Conservation (phyloP, 2,888 invertebrate genomes). For the Heliconius hortense region DNA sequence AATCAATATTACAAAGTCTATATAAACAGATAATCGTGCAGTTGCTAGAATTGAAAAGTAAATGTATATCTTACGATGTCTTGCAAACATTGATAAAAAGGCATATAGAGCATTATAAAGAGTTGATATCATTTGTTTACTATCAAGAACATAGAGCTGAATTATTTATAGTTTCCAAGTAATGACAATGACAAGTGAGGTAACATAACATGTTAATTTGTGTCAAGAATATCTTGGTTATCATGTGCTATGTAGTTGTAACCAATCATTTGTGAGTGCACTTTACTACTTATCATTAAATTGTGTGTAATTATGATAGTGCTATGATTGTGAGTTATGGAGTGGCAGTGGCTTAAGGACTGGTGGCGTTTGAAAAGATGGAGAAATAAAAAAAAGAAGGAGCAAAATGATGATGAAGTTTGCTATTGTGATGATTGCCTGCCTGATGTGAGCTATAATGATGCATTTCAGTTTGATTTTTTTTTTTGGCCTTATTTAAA, state of each 20-base stretch:
- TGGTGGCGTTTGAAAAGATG: conserved; percentile 90
- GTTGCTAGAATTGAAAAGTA: conserved; percentile 28
- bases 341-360: conserved; percentile 91
- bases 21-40: conserved; percentile 26
- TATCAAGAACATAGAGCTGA: conserved; percentile 47
- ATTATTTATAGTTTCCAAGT: conserved; percentile 57
- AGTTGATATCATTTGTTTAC: conserved; percentile 38
- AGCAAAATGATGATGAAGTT: conserved; percentile 83
- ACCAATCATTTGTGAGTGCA: conserved; percentile 68
- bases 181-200: conserved; percentile 73
- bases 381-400: conserved; percentile 81
- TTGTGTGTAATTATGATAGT: conserved; percentile 59
- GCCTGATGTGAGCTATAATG: conserved; percentile 72
- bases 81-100: conserved; percentile 33
- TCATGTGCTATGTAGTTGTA: conserved; percentile 59
- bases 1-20: conserved; percentile 27
- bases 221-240: conserved; percentile 76
- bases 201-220: conserved; percentile 66
- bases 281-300: conserved; percentile 57
- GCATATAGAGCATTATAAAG: conserved; percentile 30
- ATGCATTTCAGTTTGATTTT: conserved; percentile 14
- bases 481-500: conserved; percentile 1
- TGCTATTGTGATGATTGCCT: conserved; percentile 90
- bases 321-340: conserved; percentile 77
- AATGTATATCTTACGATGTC: conserved; percentile 33